These are phyloP conservation scores for Cuniculus paca DNA, from an alignment of 2,797 vertebrate genomes.

Conservation along the genomic window DNA sequence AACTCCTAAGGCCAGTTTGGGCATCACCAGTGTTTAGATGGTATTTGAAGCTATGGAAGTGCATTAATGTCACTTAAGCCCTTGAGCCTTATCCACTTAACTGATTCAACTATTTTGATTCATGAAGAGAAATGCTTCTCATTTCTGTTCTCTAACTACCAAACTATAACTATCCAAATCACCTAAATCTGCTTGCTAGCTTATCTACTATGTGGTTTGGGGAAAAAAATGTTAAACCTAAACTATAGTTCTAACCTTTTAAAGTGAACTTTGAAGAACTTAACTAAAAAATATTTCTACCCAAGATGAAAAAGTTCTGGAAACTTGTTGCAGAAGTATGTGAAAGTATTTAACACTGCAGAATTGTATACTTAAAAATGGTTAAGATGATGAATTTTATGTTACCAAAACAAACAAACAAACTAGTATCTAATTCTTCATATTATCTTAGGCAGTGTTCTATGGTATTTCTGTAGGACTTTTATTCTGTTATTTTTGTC, in stretches of 20 bases:
- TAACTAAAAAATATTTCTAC: conserved; percentile 34
- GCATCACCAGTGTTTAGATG: conserved; percentile 14
- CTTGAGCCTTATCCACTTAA: neutral
- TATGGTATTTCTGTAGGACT: neutral
- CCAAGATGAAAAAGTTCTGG: neutral
- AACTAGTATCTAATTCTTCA: neutral
- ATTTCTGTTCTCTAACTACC: neutral
- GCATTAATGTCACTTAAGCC: conserved; percentile 21
- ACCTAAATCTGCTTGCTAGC: conserved; percentile 21
- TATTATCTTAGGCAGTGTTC: conserved; percentile 7
- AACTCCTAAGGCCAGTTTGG: neutral
- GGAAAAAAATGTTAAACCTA: neutral
- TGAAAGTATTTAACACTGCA: neutral
- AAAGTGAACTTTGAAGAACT: neutral
- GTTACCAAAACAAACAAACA: neutral
- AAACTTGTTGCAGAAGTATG: neutral
- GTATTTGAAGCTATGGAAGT: conserved; percentile 33
- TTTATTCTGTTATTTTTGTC: neutral
- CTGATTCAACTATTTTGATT: conserved; percentile 28
- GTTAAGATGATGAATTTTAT: conserved; percentile 32
- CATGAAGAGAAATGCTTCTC: conserved; percentile 15
- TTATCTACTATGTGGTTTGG: conserved; percentile 1
- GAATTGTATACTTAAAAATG: neutral
- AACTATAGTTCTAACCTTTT: neutral
- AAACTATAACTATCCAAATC: neutral